phyloP scores from a whole-genome alignment of 2,888 invertebrate species.

The Zonitis immaculata region DNA sequence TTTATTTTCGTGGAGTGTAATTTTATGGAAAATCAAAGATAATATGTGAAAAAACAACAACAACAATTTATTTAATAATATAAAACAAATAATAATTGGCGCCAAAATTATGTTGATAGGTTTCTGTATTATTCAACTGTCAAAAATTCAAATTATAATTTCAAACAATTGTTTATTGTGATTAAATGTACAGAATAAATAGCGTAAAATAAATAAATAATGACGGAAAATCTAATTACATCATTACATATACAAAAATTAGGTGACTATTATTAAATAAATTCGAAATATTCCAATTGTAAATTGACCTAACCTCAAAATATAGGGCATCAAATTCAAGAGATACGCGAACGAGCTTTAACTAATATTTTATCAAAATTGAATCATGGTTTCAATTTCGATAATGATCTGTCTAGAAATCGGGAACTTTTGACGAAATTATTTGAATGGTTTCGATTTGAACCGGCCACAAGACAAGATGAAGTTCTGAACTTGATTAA shows the following conservation, averaged over 20 bases:
- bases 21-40: slow-evolving; percentile 28
- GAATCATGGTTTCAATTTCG: slow-evolving; percentile 58
- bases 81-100: not conserved
- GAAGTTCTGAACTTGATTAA: slow-evolving; percentile 57
- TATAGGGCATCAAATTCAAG: slow-evolving; percentile 45
- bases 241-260: slow-evolving; percentile 42
- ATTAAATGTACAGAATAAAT: not conserved
- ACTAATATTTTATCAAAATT: slow-evolving; percentile 54
- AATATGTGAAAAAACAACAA: not conserved
- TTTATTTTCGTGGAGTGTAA: slow-evolving; percentile 29
- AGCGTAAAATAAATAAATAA: slow-evolving; percentile 10
- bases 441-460: slow-evolving; percentile 59
- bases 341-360: slow-evolving; percentile 47
- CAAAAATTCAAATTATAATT: slow-evolving; percentile 2
- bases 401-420: slow-evolving; percentile 57
- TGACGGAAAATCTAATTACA: slow-evolving; percentile 34
- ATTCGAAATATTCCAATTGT: not conserved
- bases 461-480: slow-evolving; percentile 52
- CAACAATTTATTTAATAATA: too few species aligned
- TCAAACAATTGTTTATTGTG: not conserved
- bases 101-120: slow-evolving; percentile 1
- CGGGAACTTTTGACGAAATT: slow-evolving; percentile 57
- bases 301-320: slow-evolving; percentile 12
- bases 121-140: slow-evolving; percentile 6
- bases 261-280: slow-evolving; percentile 28